Conservation (phyloP, 2,113 vertebrate species). For the Isurus oxyrinchus region DNA sequence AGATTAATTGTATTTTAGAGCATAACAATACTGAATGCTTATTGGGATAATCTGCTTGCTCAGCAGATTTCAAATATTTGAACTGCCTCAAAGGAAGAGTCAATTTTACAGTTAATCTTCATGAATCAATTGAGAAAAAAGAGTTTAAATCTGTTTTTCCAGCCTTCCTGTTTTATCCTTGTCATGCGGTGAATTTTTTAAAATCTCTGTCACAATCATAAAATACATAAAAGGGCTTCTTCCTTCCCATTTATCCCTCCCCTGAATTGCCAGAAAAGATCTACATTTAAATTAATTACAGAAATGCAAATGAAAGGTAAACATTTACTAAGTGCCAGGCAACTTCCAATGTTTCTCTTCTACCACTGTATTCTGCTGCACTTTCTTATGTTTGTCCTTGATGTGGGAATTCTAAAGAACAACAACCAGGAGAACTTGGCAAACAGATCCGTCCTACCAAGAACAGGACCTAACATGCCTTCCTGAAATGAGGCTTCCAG, state of each 20-base stretch:
- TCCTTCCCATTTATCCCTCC: neutral
- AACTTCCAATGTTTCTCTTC: neutral
- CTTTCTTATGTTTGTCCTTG: neutral
- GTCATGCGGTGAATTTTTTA: neutral
- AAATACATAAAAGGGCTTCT: neutral
- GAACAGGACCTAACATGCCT: neutral
- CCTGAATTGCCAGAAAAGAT: neutral
- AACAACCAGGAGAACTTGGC: neutral
- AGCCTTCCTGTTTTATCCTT: neutral
- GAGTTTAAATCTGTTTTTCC: neutral
- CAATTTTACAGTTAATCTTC: neutral
- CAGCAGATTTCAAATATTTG: neutral
- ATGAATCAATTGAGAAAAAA: neutral
- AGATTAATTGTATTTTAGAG: neutral
- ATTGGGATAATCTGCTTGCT: neutral
- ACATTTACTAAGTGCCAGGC: neutral
- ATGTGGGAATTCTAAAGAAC: neutral
- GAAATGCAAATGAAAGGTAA: neutral
- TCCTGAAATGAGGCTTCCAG: neutral
- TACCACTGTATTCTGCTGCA: neutral
- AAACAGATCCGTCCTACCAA: neutral
- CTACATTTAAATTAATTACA: slow-evolving; percentile 14
- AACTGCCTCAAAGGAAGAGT: neutral
- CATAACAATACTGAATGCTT: neutral
- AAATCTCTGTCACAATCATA: neutral